Evolutionary conservation across 2,797 vertebrate species (phyloP).

Genomic region (Lutjanus argentimaculatus): DNA sequence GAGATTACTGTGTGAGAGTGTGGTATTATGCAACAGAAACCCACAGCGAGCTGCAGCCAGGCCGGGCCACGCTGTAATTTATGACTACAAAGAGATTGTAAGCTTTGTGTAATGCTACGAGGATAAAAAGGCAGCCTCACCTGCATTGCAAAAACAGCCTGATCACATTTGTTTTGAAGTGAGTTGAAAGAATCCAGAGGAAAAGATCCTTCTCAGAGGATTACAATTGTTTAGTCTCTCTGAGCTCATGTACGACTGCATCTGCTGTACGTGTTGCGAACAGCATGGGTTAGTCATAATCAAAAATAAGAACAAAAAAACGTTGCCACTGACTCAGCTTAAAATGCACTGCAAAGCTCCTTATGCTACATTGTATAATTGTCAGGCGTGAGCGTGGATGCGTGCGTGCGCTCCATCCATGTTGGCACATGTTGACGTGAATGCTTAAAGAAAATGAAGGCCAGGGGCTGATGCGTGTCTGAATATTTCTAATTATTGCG

Average conservation of each 20-base stretch:
- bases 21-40: not conserved
- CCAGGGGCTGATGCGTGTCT: conserved; percentile 44
- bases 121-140: conserved; percentile 11
- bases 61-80: not conserved
- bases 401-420: not conserved
- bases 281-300: conserved; percentile 11
- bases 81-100: not conserved
- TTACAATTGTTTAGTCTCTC: conserved; percentile 48
- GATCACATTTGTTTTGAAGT: conserved; percentile 38
- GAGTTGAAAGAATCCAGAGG: conserved; percentile 17
- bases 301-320: conserved; percentile 34
- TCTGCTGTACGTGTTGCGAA: not conserved
- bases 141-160: conserved; percentile 7
- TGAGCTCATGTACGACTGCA: conserved; percentile 28
- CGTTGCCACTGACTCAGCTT: conserved; percentile 29
- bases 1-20: not conserved
- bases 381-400: conserved; percentile 3
- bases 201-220: conserved; percentile 41
- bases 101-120: conserved; percentile 2
- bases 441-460: conserved; percentile 51
- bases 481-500: conserved; percentile 71
- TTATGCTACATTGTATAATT: conserved; percentile 24
- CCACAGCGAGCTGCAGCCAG: not conserved
- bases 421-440: conserved; percentile 31
- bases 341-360: conserved; percentile 42